Evolutionary conservation across 2,797 vertebrate genomes (phyloP).

Genomic region (Cossypha heuglini): DNA sequence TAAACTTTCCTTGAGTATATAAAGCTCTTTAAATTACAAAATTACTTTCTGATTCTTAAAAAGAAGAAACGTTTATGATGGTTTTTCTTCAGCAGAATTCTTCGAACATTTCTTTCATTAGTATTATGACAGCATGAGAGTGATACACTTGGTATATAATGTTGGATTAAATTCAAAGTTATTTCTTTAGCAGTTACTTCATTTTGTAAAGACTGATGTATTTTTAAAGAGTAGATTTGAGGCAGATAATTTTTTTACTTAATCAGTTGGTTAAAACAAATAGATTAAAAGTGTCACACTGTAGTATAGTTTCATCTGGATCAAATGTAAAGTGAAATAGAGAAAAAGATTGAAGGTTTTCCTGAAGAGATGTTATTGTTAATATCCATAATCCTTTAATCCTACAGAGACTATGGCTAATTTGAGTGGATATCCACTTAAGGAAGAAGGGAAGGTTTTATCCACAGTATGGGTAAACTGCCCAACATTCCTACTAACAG

Average conservation of each 20-base stretch:
- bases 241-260: not conserved
- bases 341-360: not conserved
- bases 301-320: not conserved
- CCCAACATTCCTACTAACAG: not conserved
- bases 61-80: not conserved
- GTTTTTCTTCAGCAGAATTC: not conserved
- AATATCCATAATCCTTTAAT: not conserved
- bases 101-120: not conserved
- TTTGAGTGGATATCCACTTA: not conserved
- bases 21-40: not conserved
- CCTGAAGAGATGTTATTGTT: not conserved
- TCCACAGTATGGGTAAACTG: not conserved
- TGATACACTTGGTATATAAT: not conserved
- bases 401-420: not conserved
- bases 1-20: not conserved
- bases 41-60: not conserved
- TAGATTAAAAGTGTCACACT: not conserved
- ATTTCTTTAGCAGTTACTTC: not conserved
- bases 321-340: not conserved
- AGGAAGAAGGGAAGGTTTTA: not conserved
- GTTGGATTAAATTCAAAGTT: not conserved
- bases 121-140: not conserved
- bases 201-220: not conserved
- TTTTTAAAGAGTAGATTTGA: not conserved
- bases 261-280: not conserved